phyloP scores from a whole-genome alignment of 2,113 vertebrate species.

The Notothenia rossii region DNA sequence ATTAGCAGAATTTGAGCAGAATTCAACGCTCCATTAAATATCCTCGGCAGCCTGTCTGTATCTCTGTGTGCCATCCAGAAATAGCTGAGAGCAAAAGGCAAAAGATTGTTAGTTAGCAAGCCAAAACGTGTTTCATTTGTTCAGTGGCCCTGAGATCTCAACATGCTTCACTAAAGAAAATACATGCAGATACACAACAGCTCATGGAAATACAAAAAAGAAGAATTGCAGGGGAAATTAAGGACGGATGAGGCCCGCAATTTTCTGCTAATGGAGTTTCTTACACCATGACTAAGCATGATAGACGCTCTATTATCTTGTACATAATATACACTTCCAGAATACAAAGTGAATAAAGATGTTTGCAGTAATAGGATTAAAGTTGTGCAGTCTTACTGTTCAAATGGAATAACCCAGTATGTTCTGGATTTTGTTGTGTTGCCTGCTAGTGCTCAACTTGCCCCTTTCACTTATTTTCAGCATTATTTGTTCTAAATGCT shows the following conservation, averaged over 20 bases:
- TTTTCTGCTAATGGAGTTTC: background rate
- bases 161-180: background rate
- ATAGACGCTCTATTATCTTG: background rate
- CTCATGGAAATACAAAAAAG: background rate
- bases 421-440: background rate
- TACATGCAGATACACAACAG: background rate
- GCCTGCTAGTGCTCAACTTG: background rate
- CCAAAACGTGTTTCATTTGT: background rate
- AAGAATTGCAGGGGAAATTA: too few relatives aligned
- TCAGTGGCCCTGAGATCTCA: background rate
- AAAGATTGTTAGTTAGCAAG: background rate
- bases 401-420: background rate
- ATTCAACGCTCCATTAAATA: conserved; percentile 48
- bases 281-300: background rate
- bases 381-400: background rate
- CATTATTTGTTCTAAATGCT: background rate
- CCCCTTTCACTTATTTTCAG: background rate
- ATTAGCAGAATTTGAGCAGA: conserved; percentile 62
- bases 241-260: background rate
- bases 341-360: background rate
- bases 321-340: too few relatives aligned
- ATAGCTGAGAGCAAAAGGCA: conserved; percentile 16
- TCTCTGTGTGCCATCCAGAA: conserved; percentile 22
- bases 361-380: background rate
- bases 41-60: conserved; percentile 20